phyloP scores from a whole-genome alignment of 1,140 invertebrate species.

The Parasteatoda tepidariorum region DNA sequence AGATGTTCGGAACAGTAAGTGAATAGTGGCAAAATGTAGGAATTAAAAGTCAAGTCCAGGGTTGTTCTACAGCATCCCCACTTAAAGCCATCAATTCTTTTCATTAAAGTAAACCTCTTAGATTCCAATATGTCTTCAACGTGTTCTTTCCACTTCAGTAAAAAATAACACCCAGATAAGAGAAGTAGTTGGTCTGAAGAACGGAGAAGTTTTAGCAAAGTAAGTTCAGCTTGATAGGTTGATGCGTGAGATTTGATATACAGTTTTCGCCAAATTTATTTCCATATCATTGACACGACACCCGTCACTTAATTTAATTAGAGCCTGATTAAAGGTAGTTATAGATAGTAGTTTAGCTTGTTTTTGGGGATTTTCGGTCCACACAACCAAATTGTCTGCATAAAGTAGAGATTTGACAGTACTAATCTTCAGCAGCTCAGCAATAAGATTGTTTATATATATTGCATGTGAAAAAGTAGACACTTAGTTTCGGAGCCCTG shows the following conservation, averaged over 20 bases:
- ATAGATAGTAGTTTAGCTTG: neutral
- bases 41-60: neutral
- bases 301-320: neutral
- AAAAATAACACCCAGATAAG: too few relatives aligned
- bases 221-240: too few relatives aligned
- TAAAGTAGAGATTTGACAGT: neutral
- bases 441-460: conserved; percentile 19
- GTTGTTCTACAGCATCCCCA: conserved; percentile 1
- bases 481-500: neutral
- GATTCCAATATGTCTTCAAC: too few relatives aligned
- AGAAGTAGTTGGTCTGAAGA: too few relatives aligned
- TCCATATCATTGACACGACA: neutral
- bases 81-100: neutral
- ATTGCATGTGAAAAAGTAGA: neutral
- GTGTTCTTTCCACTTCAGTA: too few relatives aligned
- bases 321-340: neutral
- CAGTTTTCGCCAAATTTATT: neutral
- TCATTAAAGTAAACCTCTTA: conserved; percentile 1
- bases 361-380: neutral
- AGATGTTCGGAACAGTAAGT: too few relatives aligned
- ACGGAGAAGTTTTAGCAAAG: too few relatives aligned
- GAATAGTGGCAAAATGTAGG: too few relatives aligned
- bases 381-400: neutral
- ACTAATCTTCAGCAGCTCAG: neutral
- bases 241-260: neutral